Evolutionary conservation across 2,113 vertebrate genomes (phyloP).

Genomic region (Oncorhynchus clarkii): DNA sequence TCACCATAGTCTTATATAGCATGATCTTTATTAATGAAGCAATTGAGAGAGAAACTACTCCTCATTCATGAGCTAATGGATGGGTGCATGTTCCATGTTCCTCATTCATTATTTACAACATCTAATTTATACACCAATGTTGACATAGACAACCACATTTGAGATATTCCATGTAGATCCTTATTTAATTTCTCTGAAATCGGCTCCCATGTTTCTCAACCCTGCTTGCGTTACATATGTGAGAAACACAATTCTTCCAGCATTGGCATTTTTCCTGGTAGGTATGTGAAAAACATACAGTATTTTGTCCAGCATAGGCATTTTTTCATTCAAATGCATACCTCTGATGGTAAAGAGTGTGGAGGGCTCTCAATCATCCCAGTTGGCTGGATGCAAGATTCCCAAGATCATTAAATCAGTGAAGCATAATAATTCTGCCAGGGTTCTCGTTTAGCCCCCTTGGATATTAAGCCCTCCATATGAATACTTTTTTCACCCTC

Average conservation of each 20-base stretch:
- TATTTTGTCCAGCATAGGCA: neutral
- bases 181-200: slow-evolving; percentile 5
- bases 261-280: neutral
- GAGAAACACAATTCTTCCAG: slow-evolving; percentile 1
- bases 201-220: slow-evolving; percentile 12
- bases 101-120: slow-evolving; percentile 38
- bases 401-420: slow-evolving; percentile 22
- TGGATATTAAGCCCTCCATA: slow-evolving; percentile 12
- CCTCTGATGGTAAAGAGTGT: neutral
- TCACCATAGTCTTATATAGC: too few relatives aligned
- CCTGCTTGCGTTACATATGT: slow-evolving; percentile 22
- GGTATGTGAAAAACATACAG: neutral
- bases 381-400: neutral
- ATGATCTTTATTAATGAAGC: too few relatives aligned
- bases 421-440: slow-evolving; percentile 23
- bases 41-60: too few relatives aligned
- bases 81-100: too few relatives aligned
- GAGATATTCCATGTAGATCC: slow-evolving; percentile 19
- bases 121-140: slow-evolving; percentile 41
- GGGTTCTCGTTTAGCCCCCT: slow-evolving; percentile 20
- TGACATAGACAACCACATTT: slow-evolving; percentile 1
- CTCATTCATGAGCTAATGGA: too few relatives aligned
- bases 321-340: too few relatives aligned
- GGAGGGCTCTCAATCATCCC: neutral
- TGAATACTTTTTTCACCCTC: slow-evolving; percentile 24